Evolutionary conservation across 2,888 invertebrate species (phyloP).

Genomic region (Hirtodrosophila alboralis): DNA sequence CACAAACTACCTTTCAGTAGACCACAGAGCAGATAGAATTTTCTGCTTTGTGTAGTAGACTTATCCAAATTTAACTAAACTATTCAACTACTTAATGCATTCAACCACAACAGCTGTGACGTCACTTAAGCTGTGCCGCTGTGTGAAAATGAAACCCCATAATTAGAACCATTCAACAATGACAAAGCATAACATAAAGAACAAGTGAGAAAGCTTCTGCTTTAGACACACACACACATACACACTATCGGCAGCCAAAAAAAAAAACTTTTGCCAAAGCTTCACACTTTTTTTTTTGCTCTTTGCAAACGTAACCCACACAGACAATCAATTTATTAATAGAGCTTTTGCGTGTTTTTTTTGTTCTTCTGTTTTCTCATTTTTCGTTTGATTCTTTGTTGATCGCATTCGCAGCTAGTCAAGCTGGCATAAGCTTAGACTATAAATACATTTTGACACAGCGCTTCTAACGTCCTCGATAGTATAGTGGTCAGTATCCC

Average conservation of each 20-base stretch:
- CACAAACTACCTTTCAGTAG: too few relatives aligned
- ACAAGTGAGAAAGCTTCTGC: constrained; percentile 8
- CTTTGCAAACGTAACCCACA: too few relatives aligned
- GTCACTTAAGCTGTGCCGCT: too few relatives aligned
- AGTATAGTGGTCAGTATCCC: constrained; percentile 71
- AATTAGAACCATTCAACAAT: constrained; percentile 12
- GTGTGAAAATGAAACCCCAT: not conserved
- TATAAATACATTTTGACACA: not conserved
- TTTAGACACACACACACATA: not conserved
- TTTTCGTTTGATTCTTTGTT: not conserved
- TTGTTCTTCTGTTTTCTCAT: not conserved
- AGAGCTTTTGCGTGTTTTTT: too few relatives aligned
- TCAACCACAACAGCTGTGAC: constrained; percentile 8
- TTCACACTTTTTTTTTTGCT: not conserved
- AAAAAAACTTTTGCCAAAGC: constrained; percentile 10
- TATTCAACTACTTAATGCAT: not conserved
- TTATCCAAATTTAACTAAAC: not conserved
- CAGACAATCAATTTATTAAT: too few relatives aligned
- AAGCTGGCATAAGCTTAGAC: not conserved
- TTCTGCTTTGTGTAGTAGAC: too few relatives aligned
- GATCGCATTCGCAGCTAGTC: not conserved
- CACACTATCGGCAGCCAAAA: constrained; percentile 7
- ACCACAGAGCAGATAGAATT: too few relatives aligned
- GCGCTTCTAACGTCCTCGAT: constrained; percentile 17
- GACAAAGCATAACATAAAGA: constrained; percentile 18